Conservation (phyloP, 2,113 vertebrate genomes). For the Callocephalon fimbriatum region DNA sequence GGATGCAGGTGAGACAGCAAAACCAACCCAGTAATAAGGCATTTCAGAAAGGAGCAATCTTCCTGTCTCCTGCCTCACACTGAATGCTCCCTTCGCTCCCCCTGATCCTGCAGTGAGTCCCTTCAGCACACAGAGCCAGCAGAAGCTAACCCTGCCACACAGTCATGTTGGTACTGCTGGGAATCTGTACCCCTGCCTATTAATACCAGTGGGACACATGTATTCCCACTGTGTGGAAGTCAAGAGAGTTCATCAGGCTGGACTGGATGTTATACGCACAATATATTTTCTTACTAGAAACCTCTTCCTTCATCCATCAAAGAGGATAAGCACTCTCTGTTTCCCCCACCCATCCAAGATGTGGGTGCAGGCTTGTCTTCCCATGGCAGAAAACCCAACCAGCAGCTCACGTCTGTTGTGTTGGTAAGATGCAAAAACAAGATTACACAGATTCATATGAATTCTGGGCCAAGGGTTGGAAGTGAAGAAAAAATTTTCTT, state of each 20-base stretch:
- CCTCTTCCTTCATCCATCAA: background rate
- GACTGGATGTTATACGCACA: background rate
- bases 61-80: background rate
- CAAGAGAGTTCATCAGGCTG: background rate
- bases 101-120: background rate
- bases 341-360: background rate
- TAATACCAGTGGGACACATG: background rate
- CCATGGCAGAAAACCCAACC: background rate
- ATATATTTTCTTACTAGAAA: background rate
- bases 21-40: background rate
- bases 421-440: conserved; percentile 31
- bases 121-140: rapidly evolving
- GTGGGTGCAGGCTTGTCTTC: background rate
- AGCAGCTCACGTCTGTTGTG: conserved; percentile 24
- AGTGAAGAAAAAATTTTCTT: too few relatives aligned
- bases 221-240: background rate
- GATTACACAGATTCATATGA: background rate
- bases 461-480: too few relatives aligned
- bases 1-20: background rate
- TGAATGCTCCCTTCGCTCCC: background rate
- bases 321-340: background rate
- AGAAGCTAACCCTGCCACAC: background rate
- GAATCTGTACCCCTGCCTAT: background rate
- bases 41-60: background rate
- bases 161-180: background rate